phyloP scores from a whole-genome alignment of 1,140 invertebrate species.

The Anastrepha ludens region DNA sequence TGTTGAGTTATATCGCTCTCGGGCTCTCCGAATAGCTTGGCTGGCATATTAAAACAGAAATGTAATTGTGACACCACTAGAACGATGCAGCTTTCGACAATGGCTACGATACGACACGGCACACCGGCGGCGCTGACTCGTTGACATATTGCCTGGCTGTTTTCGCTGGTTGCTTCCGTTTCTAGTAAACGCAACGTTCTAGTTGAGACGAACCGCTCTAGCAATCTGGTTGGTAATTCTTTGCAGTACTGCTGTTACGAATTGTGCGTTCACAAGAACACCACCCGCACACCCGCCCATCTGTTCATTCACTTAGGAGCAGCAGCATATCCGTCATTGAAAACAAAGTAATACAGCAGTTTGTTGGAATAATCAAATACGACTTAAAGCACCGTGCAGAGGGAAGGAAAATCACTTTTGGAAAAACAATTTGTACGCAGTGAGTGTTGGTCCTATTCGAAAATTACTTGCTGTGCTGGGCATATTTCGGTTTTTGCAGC shows the following conservation, averaged over 20 bases:
- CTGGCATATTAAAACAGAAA: background rate
- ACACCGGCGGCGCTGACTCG: slow-evolving; percentile 6
- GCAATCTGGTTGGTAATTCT: slow-evolving; percentile 34
- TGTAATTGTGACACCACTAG: slow-evolving; percentile 26
- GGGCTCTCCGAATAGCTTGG: slow-evolving; percentile 40
- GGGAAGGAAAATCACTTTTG: background rate
- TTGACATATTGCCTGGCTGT: slow-evolving; percentile 25
- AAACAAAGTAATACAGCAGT: slow-evolving; percentile 31
- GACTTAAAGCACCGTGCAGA: background rate
- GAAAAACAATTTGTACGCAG: background rate
- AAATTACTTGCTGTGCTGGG: background rate
- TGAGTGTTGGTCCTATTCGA: background rate
- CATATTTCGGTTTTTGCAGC: background rate
- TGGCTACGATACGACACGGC: background rate
- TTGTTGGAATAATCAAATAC: background rate
- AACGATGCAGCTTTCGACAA: background rate
- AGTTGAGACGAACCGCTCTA: slow-evolving; percentile 53
- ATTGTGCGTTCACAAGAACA: slow-evolving; percentile 25
- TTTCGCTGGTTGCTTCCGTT: slow-evolving; percentile 53
- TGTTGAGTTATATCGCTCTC: background rate
- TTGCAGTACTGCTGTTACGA: background rate
- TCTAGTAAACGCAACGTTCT: slow-evolving; percentile 56
- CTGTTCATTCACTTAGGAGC: background rate
- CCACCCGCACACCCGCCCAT: background rate
- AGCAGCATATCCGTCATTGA: slow-evolving; percentile 1